Percentiles rank a stretch among this genome's conserved stretches.
phyloP scores from a whole-genome alignment of 2,888 invertebrate genomes.

The Ernsta delagoae region DNA sequence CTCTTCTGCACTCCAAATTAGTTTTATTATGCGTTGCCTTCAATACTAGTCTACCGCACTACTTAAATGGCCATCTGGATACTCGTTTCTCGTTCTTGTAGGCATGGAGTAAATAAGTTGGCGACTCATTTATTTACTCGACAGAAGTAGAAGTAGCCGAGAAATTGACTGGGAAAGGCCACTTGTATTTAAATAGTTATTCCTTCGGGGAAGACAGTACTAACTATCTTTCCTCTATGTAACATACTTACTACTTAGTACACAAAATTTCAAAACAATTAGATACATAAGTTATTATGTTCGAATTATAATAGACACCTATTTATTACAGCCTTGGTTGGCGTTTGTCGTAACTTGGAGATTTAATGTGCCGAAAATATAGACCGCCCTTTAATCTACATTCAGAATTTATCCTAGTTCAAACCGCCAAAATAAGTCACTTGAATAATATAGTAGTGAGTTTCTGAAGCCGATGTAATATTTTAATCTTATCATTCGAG shows the following conservation, averaged over 20 bases:
- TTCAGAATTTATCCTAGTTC: slow-evolving; percentile 29
- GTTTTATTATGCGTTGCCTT: slow-evolving; percentile 48
- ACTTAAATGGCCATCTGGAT: slow-evolving; percentile 39
- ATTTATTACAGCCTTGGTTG: slow-evolving; percentile 1
- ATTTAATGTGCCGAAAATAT: slow-evolving; percentile 21
- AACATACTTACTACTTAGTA: background rate
- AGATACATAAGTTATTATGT: background rate
- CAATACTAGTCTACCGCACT: slow-evolving; percentile 41
- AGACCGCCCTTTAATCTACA: slow-evolving; percentile 2
- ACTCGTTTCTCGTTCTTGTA: slow-evolving; percentile 1
- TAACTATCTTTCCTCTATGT: background rate
- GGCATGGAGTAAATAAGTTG: slow-evolving; percentile 13
- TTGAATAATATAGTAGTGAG: slow-evolving; percentile 62
- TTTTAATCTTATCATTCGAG: slow-evolving; percentile 80
- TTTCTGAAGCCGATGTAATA: slow-evolving; percentile 72
- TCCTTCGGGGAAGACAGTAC: background rate
- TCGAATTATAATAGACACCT: background rate
- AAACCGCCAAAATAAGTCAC: slow-evolving; percentile 37
- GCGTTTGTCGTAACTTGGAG: slow-evolving; percentile 7
- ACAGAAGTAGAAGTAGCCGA: background rate
- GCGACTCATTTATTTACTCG: slow-evolving; percentile 5
- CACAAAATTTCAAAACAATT: slow-evolving; percentile 1
- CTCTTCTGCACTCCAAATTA: slow-evolving; percentile 46
- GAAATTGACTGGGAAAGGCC: background rate
- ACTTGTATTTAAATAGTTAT: slow-evolving; percentile 10